Base-by-base conservation (phyloP, 2,797 vertebrate genomes). In the Falco cherrug region DNA sequence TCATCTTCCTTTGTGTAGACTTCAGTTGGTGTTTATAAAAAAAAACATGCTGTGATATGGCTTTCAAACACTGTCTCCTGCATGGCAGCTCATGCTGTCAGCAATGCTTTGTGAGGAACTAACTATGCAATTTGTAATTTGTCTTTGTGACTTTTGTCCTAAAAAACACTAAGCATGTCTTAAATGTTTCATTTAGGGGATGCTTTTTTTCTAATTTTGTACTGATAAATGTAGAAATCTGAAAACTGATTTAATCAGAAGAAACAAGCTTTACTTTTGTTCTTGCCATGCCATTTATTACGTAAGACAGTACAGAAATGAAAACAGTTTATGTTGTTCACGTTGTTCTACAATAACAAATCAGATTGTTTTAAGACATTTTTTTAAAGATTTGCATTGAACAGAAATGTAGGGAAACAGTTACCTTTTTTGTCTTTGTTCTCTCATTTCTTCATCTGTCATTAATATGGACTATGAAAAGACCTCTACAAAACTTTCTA, bases 371-470 rank as follows among this genome's bases (percentile, higher is more conserved):
- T 80, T 54, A 95, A 64, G 26, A 37, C 1, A 25, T 48, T 15
- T 89, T 95, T 90, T 83, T 6, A 4, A 77, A 63, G 7, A 87
- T 76, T 92, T 97, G 13, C 65, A 26, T 89, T 94, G 59, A 84
- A 77, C 60, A 57, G 92, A 91, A 91, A 88, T 63, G 3, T 48
- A 84, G 73, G 56, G 45, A 69, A 84, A 47, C 84, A 87, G 54
- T 90, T 89, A 82, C 20, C 17, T 69, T 76, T 71, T 92, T 60
- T 70, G 70, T 87, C 65, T 95, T 88, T 95, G 33, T 88, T 95
- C 69, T 94, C 5, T 87, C 3, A 0, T 61, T 78, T 90, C 22
- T 91, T 75, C 22, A 33, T 77, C 47, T 95, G 56, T 96, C 85
- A 41, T 90, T 89, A 50, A 50, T 81, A 78, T 43, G 53, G 19